A percentile compares a stretch with the other conserved stretches of the same genome.
These are phyloP conservation scores for Sebastes minor DNA, from an alignment of 2,797 vertebrate species.

Conservation along the genomic window DNA sequence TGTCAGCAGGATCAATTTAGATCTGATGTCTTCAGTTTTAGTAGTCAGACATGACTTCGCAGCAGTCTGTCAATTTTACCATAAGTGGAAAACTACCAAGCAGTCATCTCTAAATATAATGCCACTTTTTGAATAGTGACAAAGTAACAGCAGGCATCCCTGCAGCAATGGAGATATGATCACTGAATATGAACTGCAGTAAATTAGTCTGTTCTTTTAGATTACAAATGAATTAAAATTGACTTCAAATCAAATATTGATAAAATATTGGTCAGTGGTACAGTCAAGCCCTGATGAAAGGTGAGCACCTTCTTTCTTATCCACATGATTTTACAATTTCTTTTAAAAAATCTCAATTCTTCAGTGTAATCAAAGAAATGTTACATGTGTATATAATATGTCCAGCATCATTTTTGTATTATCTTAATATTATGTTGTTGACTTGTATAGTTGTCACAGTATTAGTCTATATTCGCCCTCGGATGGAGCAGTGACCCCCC, in stretches of 20 bases:
- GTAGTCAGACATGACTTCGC: neutral
- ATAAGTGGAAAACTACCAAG: neutral
- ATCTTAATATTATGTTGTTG: neutral
- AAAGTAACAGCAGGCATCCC: neutral
- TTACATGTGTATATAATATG: neutral
- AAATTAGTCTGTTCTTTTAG: neutral
- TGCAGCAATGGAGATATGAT: neutral
- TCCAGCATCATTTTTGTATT: neutral
- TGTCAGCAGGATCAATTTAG: neutral
- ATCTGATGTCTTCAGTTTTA: neutral
- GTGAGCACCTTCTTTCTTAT: neutral
- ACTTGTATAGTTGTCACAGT: neutral
- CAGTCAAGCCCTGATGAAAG: neutral
- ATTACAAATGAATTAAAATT: neutral
- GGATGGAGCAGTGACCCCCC: neutral
- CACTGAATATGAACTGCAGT: neutral
- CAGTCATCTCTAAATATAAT: neutral
- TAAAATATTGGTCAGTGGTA: neutral
- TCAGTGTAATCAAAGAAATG: neutral
- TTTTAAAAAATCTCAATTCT: neutral
- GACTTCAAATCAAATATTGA: neutral
- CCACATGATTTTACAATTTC: neutral
- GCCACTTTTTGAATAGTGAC: neutral
- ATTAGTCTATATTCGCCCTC: neutral
- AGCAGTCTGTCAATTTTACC: neutral